Percentiles rank a stretch among this genome's conserved stretches.
Evolutionary conservation across 1,140 invertebrate genomes (phyloP).

Genomic region (Bombus cullumanus): DNA sequence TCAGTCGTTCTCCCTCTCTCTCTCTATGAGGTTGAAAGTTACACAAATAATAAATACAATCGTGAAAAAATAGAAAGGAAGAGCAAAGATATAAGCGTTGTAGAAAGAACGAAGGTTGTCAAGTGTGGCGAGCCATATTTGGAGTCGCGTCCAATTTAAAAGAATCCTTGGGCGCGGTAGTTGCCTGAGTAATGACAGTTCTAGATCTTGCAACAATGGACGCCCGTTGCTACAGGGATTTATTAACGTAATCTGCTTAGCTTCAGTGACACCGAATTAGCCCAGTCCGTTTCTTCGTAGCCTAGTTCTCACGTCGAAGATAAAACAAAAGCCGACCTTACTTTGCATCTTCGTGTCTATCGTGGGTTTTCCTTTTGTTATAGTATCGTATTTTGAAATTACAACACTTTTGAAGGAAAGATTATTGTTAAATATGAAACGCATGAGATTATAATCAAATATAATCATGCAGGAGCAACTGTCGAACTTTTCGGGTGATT

Average conservation of each 20-base stretch:
- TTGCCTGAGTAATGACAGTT: constrained; percentile 54
- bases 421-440: not conserved
- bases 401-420: not conserved
- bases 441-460: too few relatives aligned
- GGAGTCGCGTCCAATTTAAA: constrained; percentile 55
- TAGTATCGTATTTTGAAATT: not conserved
- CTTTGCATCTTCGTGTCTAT: constrained; percentile 31
- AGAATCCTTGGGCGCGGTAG: constrained; percentile 53
- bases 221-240: constrained; percentile 63
- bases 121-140: constrained; percentile 43
- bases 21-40: not conserved
- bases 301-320: constrained; percentile 38
- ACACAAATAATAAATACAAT: not conserved
- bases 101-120: constrained; percentile 8
- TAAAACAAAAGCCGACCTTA: constrained; percentile 43
- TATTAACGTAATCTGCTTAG: constrained; percentile 74
- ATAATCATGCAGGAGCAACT: constrained; percentile 42
- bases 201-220: constrained; percentile 61
- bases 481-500: constrained; percentile 66
- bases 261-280: constrained; percentile 49
- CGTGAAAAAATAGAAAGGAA: not conserved
- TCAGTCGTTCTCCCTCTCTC: too few relatives aligned
- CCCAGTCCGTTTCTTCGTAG: constrained; percentile 50
- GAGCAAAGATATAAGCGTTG: too few relatives aligned
- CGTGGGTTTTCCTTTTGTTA: constrained; percentile 24